Evolutionary conservation across 2,113 vertebrate species (phyloP).

Genomic region (Myrmecophaga tridactyla): DNA sequence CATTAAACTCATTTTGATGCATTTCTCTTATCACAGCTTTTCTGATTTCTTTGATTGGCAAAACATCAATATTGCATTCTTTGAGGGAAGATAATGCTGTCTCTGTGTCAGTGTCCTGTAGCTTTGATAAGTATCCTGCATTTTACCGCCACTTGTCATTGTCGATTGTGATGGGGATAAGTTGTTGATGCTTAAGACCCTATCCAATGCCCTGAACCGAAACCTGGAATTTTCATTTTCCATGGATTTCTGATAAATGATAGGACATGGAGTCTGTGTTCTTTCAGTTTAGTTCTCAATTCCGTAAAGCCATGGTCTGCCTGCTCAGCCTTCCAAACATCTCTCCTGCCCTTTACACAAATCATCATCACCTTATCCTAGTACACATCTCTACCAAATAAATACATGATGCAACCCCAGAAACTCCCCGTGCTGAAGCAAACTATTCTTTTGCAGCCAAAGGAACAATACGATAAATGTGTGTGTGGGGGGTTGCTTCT

Average conservation of each 20-base stretch:
- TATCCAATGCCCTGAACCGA: background rate
- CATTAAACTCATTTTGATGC: constrained; percentile 13
- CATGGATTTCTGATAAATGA: background rate
- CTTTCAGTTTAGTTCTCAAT: background rate
- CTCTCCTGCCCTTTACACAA: background rate
- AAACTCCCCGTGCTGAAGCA: background rate
- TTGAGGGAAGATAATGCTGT: background rate
- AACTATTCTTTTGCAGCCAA: background rate
- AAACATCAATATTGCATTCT: background rate
- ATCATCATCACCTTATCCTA: background rate
- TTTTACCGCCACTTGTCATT: background rate
- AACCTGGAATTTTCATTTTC: background rate
- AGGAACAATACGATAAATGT: background rate
- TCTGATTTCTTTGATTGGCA: constrained; percentile 8
- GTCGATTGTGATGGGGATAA: background rate
- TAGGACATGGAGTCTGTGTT: background rate
- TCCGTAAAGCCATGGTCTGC: background rate
- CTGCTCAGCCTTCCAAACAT: background rate
- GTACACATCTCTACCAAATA: background rate
- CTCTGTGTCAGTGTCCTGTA: background rate
- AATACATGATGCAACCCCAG: background rate
- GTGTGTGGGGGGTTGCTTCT: background rate
- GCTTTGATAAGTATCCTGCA: background rate
- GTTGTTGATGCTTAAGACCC: background rate
- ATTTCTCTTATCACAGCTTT: constrained; percentile 7